A percentile compares a stretch with the other conserved stretches of the same genome.
These are phyloP conservation scores for Schrankia costaestrigalis DNA, from an alignment of 2,888 invertebrate species.

Conservation along the genomic window DNA sequence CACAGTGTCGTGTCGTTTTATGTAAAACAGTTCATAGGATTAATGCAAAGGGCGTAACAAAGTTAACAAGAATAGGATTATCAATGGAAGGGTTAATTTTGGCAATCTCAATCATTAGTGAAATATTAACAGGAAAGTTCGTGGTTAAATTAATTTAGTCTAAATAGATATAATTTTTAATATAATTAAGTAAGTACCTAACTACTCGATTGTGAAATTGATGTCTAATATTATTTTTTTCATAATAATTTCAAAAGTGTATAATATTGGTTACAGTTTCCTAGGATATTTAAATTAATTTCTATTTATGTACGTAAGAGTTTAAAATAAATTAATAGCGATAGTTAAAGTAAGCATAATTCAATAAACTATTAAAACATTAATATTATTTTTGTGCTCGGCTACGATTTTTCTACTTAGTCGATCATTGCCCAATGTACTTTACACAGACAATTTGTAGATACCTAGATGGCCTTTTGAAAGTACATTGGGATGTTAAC, in stretches of 20 bases:
- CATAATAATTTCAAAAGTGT: slow-evolving; percentile 37
- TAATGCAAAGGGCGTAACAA: slow-evolving; percentile 54
- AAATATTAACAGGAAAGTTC: slow-evolving; percentile 54
- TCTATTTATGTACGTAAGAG: slow-evolving; percentile 20
- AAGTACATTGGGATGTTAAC: slow-evolving; percentile 1
- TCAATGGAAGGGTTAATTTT: slow-evolving; percentile 64
- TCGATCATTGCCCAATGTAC: slow-evolving; percentile 1
- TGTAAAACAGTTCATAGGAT: slow-evolving; percentile 28
- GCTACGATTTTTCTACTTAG: slow-evolving; percentile 5
- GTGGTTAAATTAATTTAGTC: slow-evolving; percentile 51
- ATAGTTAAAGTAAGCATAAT: slow-evolving; percentile 9
- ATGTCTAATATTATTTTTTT: slow-evolving; percentile 39
- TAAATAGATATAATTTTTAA: slow-evolving; percentile 45
- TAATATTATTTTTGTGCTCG: slow-evolving; percentile 2
- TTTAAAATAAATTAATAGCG: slow-evolving; percentile 20
- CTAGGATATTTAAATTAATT: slow-evolving; percentile 30
- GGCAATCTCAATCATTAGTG: slow-evolving; percentile 59
- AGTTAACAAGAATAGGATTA: slow-evolving; percentile 56
- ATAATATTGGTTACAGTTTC: slow-evolving; percentile 39
- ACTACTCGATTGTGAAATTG: slow-evolving; percentile 60
- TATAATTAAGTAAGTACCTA: slow-evolving; percentile 59
- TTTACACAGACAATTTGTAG: not conserved
- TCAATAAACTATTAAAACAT: slow-evolving; percentile 11
- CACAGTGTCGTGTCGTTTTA: slow-evolving; percentile 4
- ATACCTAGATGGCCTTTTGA: not conserved